These are phyloP conservation scores for Metalampra italica DNA, from an alignment of 2,888 invertebrate genomes.

Conservation along the genomic window DNA sequence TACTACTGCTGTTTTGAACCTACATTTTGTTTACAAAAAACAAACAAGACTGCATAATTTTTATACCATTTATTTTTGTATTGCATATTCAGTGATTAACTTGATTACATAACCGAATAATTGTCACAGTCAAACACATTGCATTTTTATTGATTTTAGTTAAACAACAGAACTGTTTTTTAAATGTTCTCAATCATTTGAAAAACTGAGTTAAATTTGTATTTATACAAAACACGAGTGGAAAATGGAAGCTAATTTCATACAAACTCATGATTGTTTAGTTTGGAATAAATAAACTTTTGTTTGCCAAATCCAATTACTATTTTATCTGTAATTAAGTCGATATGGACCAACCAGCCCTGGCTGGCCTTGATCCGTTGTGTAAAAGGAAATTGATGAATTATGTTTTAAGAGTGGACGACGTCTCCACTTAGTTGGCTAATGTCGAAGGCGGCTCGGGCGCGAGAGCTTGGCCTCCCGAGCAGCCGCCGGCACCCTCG, in stretches of 20 bases:
- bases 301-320: conserved; percentile 38
- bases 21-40: background rate
- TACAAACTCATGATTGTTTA: conserved; percentile 14
- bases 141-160: background rate
- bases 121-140: background rate
- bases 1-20: background rate
- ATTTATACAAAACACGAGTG: conserved; percentile 38
- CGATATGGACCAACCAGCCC: conserved; percentile 19
- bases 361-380: conserved; percentile 4
- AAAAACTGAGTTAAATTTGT: conserved; percentile 10
- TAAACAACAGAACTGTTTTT: conserved; percentile 12
- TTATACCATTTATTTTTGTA: background rate
- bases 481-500: conserved; percentile 6
- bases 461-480: conserved; percentile 15
- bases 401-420: conserved; percentile 43
- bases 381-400: conserved; percentile 27
- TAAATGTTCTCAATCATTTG: background rate
- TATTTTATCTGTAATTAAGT: too few species aligned
- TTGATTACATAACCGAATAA: background rate
- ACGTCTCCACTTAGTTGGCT: conserved; percentile 30
- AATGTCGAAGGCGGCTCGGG: conserved; percentile 25
- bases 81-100: background rate
- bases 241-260: conserved; percentile 49
- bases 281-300: conserved; percentile 48
- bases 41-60: conserved; percentile 1